Conservation (phyloP, 1,140 invertebrate species). For the Macrostomum lignano region DNA sequence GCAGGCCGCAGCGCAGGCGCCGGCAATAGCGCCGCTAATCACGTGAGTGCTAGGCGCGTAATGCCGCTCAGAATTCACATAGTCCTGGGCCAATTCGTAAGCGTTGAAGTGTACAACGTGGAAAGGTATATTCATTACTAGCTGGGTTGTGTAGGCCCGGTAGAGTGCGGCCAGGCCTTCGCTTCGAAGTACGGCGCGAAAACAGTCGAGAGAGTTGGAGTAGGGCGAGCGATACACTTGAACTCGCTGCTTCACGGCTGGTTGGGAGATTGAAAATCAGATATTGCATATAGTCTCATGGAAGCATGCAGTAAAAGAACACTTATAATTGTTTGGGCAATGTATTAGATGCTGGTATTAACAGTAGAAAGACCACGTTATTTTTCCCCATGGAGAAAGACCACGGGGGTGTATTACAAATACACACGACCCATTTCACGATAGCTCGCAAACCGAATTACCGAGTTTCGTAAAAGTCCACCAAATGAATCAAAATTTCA, state of each 20-base stretch:
- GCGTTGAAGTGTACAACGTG: slow-evolving; percentile 76
- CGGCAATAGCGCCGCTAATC: slow-evolving; percentile 56
- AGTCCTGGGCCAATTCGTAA: slow-evolving; percentile 62
- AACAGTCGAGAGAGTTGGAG: slow-evolving; percentile 48
- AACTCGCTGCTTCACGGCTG: slow-evolving; percentile 91
- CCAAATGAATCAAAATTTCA: no score
- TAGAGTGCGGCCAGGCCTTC: slow-evolving; percentile 84
- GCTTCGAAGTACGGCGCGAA: slow-evolving; percentile 40
- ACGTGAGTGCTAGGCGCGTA: slow-evolving; percentile 70
- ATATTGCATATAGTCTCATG: no score
- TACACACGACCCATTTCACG: no score
- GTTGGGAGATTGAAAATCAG: no score
- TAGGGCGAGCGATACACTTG: slow-evolving; percentile 91
- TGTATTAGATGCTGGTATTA: no score
- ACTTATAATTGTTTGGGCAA: no score
- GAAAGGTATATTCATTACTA: slow-evolving; percentile 92
- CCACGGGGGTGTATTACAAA: no score
- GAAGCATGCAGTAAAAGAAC: no score
- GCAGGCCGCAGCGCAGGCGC: slow-evolving; percentile 58
- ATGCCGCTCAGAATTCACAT: slow-evolving; percentile 44
- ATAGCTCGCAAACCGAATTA: no score
- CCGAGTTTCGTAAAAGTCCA: no score
- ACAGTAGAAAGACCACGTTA: no score
- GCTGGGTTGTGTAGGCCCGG: slow-evolving; percentile 71
- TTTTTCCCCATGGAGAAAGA: no score